A percentile compares a stretch with the other conserved stretches of the same genome.
Evolutionary conservation across 2,113 vertebrate species (phyloP).

Genomic region (Edolisoma coerulescens): DNA sequence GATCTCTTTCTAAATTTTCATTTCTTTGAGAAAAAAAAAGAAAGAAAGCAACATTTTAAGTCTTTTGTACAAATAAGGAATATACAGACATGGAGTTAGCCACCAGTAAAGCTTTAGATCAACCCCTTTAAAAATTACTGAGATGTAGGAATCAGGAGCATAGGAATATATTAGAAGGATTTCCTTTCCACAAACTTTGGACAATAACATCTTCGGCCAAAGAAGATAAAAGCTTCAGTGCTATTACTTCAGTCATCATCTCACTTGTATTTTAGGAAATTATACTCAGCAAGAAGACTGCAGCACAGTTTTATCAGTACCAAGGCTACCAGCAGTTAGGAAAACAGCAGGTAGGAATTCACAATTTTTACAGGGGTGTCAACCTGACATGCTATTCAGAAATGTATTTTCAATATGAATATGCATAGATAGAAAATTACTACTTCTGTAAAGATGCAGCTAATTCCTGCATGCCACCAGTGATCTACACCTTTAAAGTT

Average conservation of each 20-base stretch:
- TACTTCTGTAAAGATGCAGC: background rate
- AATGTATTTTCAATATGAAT: background rate
- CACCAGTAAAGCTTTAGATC: background rate
- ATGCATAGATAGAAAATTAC: background rate
- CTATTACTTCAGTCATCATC: background rate
- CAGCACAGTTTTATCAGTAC: background rate
- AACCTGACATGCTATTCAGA: background rate
- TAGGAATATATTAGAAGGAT: background rate
- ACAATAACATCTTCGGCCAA: background rate
- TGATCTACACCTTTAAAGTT: background rate
- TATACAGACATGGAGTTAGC: background rate
- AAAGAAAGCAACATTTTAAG: background rate
- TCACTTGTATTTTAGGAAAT: background rate
- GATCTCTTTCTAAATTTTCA: slow-evolving; percentile 66
- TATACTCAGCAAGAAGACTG: background rate
- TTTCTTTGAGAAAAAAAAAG: slow-evolving; percentile 36
- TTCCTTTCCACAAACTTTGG: background rate
- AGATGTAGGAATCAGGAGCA: fast-evolving
- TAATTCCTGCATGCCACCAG: fast-evolving
- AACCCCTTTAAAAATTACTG: background rate
- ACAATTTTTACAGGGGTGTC: background rate
- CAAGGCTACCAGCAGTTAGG: background rate
- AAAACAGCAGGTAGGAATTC: background rate
- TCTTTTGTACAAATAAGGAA: background rate
- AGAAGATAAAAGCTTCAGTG: background rate